Evolutionary conservation across 2,113 vertebrate genomes (phyloP).

Genomic region (Peucedramus taeniatus): DNA sequence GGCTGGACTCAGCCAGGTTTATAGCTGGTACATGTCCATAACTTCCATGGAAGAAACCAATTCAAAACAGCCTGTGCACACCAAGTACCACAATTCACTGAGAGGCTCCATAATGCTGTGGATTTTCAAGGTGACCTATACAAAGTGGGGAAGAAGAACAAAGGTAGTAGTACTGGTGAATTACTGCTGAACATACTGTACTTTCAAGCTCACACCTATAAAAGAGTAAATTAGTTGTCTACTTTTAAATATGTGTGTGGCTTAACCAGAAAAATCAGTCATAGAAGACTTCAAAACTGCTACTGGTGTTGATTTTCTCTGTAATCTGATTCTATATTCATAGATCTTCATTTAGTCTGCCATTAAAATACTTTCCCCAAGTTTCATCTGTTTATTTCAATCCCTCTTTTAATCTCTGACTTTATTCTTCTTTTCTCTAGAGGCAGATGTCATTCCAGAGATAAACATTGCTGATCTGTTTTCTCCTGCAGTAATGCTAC

Average conservation of each 20-base stretch:
- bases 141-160: background rate
- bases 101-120: background rate
- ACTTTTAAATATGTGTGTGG: background rate
- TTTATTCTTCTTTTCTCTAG: background rate
- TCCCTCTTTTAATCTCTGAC: background rate
- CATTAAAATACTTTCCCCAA: background rate
- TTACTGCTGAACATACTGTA: background rate
- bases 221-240: background rate
- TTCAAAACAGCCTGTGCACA: background rate
- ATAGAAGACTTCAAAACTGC: background rate
- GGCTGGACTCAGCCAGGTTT: background rate
- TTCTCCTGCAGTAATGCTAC: background rate
- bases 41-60: background rate
- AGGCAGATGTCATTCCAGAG: background rate
- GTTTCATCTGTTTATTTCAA: background rate
- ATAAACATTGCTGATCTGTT: background rate
- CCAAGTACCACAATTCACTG: background rate
- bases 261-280: background rate
- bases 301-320: background rate
- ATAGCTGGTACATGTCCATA: background rate
- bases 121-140: background rate
- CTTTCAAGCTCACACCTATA: background rate
- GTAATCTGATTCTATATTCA: background rate
- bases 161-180: background rate
- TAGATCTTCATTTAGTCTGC: background rate